These are phyloP conservation scores for Tupiocoris notatus DNA, from an alignment of 2,888 invertebrate species.

Conservation along the genomic window DNA sequence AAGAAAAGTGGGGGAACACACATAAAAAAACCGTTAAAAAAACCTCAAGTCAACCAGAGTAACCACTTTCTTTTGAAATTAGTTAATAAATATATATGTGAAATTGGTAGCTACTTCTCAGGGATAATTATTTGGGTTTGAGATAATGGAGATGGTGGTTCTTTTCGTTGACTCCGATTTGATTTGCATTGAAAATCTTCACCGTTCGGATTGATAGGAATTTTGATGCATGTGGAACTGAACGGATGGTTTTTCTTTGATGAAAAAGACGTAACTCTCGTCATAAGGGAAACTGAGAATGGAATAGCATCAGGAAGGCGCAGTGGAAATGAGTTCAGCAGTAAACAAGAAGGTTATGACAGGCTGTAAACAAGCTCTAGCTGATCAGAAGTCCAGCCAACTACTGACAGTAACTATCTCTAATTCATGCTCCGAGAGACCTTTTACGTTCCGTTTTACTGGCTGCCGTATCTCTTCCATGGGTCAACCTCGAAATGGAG, in stretches of 20 bases:
- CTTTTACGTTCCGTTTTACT: slow-evolving; percentile 28
- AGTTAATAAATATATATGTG: too few species aligned
- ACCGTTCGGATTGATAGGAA: too few species aligned
- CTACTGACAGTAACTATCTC: slow-evolving; percentile 35
- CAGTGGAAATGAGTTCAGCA: slow-evolving; percentile 12
- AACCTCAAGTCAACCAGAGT: too few species aligned
- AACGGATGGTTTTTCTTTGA: neutral
- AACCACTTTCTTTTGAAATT: too few species aligned
- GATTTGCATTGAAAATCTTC: too few species aligned
- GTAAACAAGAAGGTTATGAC: slow-evolving; percentile 37
- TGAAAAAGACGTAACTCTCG: neutral
- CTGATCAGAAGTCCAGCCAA: slow-evolving; percentile 37
- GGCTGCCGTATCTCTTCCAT: slow-evolving; percentile 11
- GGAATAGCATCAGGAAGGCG: neutral
- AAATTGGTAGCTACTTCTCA: too few species aligned
- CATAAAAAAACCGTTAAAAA: too few species aligned
- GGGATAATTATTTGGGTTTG: too few species aligned
- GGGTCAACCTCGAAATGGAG: neutral
- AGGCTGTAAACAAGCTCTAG: slow-evolving; percentile 28
- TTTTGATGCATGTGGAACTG: neutral
- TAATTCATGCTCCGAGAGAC: slow-evolving; percentile 25
- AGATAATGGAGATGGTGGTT: too few species aligned
- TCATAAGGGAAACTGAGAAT: neutral
- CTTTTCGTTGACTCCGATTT: too few species aligned
- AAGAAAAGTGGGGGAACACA: too few species aligned